Evolutionary conservation across 2,113 vertebrate species (phyloP), one percentile per base, ranked within the genome.

Genomic region (Sclerurus mexicanus): DNA sequence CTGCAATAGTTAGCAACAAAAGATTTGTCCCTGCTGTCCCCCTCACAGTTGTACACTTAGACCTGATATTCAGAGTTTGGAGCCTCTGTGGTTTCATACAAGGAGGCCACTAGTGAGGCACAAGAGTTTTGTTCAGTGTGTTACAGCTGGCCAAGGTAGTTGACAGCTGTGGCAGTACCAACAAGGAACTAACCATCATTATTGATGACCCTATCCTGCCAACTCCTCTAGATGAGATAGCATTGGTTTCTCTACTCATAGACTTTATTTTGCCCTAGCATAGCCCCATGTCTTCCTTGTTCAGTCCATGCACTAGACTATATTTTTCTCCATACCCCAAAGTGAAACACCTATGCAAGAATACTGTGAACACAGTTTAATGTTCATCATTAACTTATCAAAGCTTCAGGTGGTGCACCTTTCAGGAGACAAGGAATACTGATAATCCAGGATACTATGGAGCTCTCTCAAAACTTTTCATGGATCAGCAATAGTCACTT

Each of bases 201-300:
- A 35, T 39, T 12, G 10, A 85, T 1, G 5, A 46, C 3, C 1
- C 16, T 3, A 2, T 52, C 58, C 20, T 9, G 9, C 20, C 39
- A 78, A 0, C 39, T 52, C 24, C 17, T 56, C 24, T 24, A 46
- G 56, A 46, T 35, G 27, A 88, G 21, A 42, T 33, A 71, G 59
- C 50, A 59, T 23, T 89, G 39, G 24, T 68, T 85, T 73, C 37
- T 82, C 79, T 71, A 14, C 25, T 76, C 7, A 30, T 31, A 25
- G 10, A 46, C 12, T 87, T 69, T 6, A 63, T 55, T 87, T 82
- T 85, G 10, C 10, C 56, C 17, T n/a, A 78, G 28, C 4, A 78
- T 10, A 68, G 6, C 8, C 5, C 6, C 8, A 12, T 1, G 0
- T 52, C 10, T 58, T 52, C 37, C 27, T 64, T 31, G 31, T 22